A percentile compares a stretch with the other conserved stretches of the same genome.
Conservation (phyloP, 2,888 invertebrate species). For the Suillia variegata region DNA sequence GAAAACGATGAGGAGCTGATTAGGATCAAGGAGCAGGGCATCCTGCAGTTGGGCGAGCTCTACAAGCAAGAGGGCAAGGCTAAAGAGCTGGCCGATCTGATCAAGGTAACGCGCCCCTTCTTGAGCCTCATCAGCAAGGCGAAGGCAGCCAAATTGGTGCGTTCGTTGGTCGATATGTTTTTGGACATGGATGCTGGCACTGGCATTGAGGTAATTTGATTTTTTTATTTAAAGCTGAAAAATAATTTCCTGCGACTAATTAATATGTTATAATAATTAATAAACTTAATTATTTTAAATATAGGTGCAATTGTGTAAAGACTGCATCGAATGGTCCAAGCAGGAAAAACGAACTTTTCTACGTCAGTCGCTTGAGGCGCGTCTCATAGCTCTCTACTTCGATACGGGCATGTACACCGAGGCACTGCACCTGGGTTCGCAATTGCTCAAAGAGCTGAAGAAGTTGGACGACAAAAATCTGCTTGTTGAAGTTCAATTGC, state of each 20-base stretch:
- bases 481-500: conserved; percentile 94
- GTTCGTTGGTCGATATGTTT: conserved; percentile 96
- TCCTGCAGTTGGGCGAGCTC: conserved; percentile 88
- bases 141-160: conserved; percentile 97
- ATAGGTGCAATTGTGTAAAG: conserved; percentile 83
- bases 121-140: conserved; percentile 95
- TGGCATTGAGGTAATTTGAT: conserved; percentile 74
- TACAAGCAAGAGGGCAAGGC: conserved; percentile 94
- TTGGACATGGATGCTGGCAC: conserved; percentile 95
- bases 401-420: conserved; percentile 90
- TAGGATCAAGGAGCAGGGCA: conserved; percentile 90
- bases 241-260: background rate
- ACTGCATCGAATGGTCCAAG: conserved; percentile 99
- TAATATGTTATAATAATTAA: background rate
- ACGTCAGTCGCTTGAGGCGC: conserved; percentile 92
- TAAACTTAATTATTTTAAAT: background rate
- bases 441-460: conserved; percentile 92
- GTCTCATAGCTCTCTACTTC: conserved; percentile 92
- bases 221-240: background rate
- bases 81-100: conserved; percentile 87
- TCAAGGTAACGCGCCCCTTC: conserved; percentile 94
- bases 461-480: conserved; percentile 99
- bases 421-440: conserved; percentile 82
- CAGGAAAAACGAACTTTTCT: conserved; percentile 96
- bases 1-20: conserved; percentile 90